A percentile compares a stretch with the other conserved stretches of the same genome.
Conservation (phyloP, 2,888 invertebrate species). For the Stenotaenia linearis region DNA sequence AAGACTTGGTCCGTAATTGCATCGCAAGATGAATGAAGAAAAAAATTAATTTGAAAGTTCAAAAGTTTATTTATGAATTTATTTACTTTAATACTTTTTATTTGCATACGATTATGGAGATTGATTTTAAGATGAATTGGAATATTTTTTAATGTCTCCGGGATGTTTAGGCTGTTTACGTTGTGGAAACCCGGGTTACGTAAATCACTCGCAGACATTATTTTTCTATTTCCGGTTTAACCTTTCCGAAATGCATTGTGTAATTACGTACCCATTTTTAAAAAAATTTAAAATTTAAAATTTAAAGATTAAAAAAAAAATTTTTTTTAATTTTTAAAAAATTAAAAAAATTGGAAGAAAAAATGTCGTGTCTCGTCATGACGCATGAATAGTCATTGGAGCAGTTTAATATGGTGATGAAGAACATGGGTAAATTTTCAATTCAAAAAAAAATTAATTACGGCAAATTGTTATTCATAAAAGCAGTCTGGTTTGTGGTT, state of each 20-base stretch:
- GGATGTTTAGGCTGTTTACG: not conserved
- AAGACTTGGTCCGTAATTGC: not conserved
- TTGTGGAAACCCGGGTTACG: no score
- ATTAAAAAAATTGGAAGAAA: not conserved
- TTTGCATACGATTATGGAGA: not conserved
- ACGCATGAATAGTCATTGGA: not conserved
- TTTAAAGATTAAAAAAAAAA: not conserved
- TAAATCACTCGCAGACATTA: not conserved
- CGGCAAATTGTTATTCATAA: not conserved
- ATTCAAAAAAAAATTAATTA: not conserved
- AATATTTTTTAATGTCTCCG: not conserved
- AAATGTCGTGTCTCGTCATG: not conserved
- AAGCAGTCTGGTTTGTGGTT: constrained; percentile 7
- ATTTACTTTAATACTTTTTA: not conserved
- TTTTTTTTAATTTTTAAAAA: not conserved
- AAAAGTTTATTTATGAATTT: not conserved
- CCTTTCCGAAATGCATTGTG: no score
- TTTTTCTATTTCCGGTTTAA: not conserved
- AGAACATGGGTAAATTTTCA: not conserved
- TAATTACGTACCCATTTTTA: no score
- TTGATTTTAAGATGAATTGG: not conserved
- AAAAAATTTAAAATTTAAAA: no score
- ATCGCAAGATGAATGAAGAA: not conserved
- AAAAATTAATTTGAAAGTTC: not conserved
- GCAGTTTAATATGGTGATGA: not conserved